Evolutionary conservation across 2,113 vertebrate genomes (phyloP).

Genomic region (Mellivora capensis): DNA sequence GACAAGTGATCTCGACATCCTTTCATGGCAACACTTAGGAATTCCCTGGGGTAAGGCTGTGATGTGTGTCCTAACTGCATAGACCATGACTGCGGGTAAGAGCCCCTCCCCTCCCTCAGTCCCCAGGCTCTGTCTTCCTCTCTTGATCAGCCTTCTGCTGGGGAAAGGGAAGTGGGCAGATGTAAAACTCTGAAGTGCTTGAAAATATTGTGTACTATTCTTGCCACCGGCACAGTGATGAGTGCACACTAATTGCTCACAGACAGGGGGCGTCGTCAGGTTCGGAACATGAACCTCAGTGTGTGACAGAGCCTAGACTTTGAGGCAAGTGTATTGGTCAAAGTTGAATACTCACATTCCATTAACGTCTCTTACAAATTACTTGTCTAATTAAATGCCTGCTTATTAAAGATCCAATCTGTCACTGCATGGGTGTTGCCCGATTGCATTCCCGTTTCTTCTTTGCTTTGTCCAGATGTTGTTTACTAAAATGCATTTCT

Average conservation of each 20-base stretch:
- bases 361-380: slow-evolving; percentile 58
- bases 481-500: slow-evolving; percentile 64
- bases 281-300: rapidly evolving
- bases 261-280: background rate
- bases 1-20: background rate
- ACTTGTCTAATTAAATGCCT: slow-evolving; percentile 69
- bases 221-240: rapidly evolving
- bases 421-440: slow-evolving; percentile 48
- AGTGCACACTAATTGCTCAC: background rate
- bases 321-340: slow-evolving; percentile 1
- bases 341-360: slow-evolving; percentile 46
- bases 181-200: background rate
- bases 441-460: background rate
- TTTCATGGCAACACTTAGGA: background rate
- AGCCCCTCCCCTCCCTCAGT: background rate
- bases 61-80: background rate
- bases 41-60: background rate
- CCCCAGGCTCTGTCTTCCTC: background rate
- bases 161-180: background rate
- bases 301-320: background rate
- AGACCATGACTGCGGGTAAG: rapidly evolving
- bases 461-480: slow-evolving; percentile 69
- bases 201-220: rapidly evolving
- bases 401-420: slow-evolving; percentile 74
- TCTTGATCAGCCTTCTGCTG: background rate